These are phyloP conservation scores for Corydoras maculifer DNA, from an alignment of 2,113 vertebrate genomes.

Conservation along the genomic window DNA sequence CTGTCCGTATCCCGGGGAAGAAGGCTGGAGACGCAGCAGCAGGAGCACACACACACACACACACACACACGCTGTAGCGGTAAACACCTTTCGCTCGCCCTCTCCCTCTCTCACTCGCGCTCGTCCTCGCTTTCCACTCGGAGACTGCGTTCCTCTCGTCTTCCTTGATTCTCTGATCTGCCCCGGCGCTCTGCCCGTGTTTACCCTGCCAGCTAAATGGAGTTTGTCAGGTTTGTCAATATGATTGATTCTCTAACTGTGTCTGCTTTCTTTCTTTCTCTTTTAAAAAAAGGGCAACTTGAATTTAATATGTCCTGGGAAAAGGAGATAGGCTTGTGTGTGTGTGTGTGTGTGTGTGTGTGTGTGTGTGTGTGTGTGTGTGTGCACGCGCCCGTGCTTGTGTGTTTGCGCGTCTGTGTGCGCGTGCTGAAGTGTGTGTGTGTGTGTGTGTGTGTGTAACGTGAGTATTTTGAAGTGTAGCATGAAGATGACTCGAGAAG, in stretches of 20 bases:
- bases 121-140: slow-evolving; percentile 40
- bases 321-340: slow-evolving; percentile 37
- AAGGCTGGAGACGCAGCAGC: slow-evolving; percentile 75
- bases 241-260: slow-evolving; percentile 77
- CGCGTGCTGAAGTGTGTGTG: not conserved
- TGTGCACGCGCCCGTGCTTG: slow-evolving; percentile 16
- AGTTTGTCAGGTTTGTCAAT: slow-evolving; percentile 96
- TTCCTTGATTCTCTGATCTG: slow-evolving; percentile 68
- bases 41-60: slow-evolving; percentile 32
- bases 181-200: slow-evolving; percentile 71
- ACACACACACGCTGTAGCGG: slow-evolving; percentile 21
- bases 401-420: not conserved
- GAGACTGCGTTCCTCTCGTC: slow-evolving; percentile 54
- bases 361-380: slow-evolving; percentile 36
- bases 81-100: slow-evolving; percentile 43
- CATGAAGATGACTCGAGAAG: not conserved
- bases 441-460: not conserved
- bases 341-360: slow-evolving; percentile 45
- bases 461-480: not conserved
- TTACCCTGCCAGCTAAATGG: slow-evolving; percentile 93
- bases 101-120: slow-evolving; percentile 49
- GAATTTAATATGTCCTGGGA: slow-evolving; percentile 65
- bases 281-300: slow-evolving; percentile 49
- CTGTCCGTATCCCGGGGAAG: slow-evolving; percentile 79
- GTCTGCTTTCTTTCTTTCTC: slow-evolving; percentile 50